Percentiles rank a stretch among this genome's conserved stretches.
phyloP scores from a whole-genome alignment of 2,797 vertebrate genomes.

The Astyanax mexicanus region DNA sequence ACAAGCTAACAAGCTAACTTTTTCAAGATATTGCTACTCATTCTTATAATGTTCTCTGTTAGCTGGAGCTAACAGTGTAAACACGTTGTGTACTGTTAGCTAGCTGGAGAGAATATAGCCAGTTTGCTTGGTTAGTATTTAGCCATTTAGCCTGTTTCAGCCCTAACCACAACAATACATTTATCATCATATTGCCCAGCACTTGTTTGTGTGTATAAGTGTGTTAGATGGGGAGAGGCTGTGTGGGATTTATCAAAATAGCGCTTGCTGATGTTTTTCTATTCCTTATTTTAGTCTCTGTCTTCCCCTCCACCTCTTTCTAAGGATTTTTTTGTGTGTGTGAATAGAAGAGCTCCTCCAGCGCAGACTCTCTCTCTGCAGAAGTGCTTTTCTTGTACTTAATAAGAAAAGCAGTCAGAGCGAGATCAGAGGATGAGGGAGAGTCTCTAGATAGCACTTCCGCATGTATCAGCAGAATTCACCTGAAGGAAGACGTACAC shows the following conservation, averaged over 20 bases:
- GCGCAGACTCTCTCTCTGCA: background rate
- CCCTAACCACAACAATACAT: no score
- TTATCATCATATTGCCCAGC: no score
- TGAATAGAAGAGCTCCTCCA: background rate
- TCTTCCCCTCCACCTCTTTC: background rate
- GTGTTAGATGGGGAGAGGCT: background rate
- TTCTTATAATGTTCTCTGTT: no score
- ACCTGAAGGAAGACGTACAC: background rate
- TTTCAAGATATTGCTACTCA: no score
- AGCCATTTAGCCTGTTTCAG: no score
- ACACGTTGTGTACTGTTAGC: no score
- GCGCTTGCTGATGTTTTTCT: background rate
- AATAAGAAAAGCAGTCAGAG: constrained; percentile 19
- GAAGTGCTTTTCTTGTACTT: constrained; percentile 8
- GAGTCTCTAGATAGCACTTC: background rate
- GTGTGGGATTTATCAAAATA: background rate
- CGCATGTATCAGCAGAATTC: constrained; percentile 16
- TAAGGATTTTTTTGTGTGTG: background rate
- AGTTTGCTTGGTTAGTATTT: no score
- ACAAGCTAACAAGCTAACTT: no score
- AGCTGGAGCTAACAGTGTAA: no score
- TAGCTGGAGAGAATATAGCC: no score
- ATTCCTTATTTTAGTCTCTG: background rate
- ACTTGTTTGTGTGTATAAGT: background rate
- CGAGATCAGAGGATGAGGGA: constrained; percentile 23